phyloP scores from a whole-genome alignment of 1,140 invertebrate genomes.

The Drosophila micromelanica region DNA sequence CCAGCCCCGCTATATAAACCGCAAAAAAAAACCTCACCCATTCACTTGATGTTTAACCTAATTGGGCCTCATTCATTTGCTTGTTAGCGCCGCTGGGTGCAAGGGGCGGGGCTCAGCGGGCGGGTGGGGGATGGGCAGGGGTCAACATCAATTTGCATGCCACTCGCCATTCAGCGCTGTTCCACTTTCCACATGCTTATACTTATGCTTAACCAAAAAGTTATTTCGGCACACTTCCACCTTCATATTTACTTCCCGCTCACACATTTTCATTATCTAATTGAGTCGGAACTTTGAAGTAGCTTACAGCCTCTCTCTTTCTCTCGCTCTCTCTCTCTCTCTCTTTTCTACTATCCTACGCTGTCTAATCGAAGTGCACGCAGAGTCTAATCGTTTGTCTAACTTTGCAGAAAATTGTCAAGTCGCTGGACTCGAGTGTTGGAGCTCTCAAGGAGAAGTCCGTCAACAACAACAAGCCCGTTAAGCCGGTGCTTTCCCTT shows the following conservation, averaged over 20 bases:
- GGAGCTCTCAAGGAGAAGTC: constrained; percentile 69
- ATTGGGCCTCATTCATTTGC: constrained; percentile 73
- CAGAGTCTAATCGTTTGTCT: constrained; percentile 25
- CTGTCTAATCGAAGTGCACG: constrained; percentile 25
- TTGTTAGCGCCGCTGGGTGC: constrained; percentile 35
- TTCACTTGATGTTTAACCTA: constrained; percentile 73
- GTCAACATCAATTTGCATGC: constrained; percentile 50
- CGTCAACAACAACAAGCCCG: constrained; percentile 82
- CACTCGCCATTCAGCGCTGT: constrained; percentile 40
- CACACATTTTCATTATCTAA: constrained; percentile 57
- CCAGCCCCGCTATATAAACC: neutral
- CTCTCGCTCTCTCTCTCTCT: constrained; percentile 13
- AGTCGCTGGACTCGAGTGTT: constrained; percentile 75
- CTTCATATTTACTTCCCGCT: constrained; percentile 10
- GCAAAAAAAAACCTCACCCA: constrained; percentile 22
- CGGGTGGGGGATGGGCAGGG: neutral
- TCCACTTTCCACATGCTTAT: constrained; percentile 51
- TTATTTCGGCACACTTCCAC: constrained; percentile 42
- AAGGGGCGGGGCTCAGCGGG: neutral
- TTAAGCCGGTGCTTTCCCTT: constrained; percentile 76
- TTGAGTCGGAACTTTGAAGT: constrained; percentile 38
- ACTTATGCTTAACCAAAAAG: constrained; percentile 24
- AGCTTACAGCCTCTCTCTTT: constrained; percentile 24
- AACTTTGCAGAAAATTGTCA: constrained; percentile 77
- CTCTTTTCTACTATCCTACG: constrained; percentile 2